phyloP scores from a whole-genome alignment of 2,888 invertebrate genomes.

The Sepiola atlantica region DNA sequence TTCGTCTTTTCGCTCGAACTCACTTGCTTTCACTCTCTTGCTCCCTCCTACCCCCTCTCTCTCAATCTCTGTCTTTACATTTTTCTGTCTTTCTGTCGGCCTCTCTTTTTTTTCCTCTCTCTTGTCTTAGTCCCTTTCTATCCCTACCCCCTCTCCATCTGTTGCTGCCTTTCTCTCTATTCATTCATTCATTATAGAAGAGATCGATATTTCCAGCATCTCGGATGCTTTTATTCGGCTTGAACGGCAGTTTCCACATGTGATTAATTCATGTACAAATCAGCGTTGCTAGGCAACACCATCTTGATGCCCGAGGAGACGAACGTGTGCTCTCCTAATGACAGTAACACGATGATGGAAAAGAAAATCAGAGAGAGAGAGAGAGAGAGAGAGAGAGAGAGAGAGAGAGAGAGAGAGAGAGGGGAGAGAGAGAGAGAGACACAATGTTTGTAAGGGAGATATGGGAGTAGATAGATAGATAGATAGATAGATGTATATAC shows the following conservation, averaged over 20 bases:
- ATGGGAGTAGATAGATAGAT: no score
- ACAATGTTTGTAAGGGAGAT: no score
- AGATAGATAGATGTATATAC: no score
- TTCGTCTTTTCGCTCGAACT: no score
- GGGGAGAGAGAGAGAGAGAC: not conserved
- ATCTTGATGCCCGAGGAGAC: not conserved
- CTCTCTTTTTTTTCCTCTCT: no score
- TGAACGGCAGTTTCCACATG: constrained; percentile 15
- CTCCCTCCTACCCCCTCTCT: no score
- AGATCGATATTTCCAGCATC: not conserved
- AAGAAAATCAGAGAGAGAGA: not conserved
- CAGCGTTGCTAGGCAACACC: not conserved
- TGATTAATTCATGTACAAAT: constrained; percentile 8
- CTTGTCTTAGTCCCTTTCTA: not conserved
- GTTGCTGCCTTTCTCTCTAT: not conserved
- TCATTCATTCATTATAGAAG: not conserved
- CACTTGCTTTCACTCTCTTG: no score
- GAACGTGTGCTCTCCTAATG: not conserved
- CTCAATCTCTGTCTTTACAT: no score
- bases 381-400: not conserved
- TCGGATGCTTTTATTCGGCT: not conserved
- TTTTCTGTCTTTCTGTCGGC: no score
- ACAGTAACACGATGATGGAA: not conserved
- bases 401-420: not conserved
- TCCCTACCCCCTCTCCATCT: not conserved